phyloP scores from a whole-genome alignment of 2,888 invertebrate species.

The Fragum fragum region DNA sequence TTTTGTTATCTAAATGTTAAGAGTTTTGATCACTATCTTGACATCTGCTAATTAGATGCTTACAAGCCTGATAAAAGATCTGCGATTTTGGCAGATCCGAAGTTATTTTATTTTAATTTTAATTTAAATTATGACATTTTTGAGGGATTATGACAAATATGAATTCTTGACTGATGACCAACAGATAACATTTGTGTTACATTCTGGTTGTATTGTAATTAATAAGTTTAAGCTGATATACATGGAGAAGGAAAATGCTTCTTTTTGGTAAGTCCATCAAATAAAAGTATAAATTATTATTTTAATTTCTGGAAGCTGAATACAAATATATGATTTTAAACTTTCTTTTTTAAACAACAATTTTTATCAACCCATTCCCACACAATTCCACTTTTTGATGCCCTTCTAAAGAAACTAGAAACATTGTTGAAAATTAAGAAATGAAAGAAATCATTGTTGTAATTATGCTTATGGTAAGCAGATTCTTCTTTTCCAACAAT shows the following conservation, averaged over 20 bases:
- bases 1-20: neutral
- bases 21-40: conserved; percentile 1
- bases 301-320: too few relatives aligned
- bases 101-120: neutral
- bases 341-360: too few relatives aligned
- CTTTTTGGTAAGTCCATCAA: neutral
- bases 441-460: too few relatives aligned
- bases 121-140: conserved; percentile 14
- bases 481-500: conserved; percentile 10
- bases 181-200: neutral
- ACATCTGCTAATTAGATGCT: conserved; percentile 12
- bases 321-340: too few relatives aligned
- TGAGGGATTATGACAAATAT: conserved; percentile 12
- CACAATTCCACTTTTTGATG: too few relatives aligned
- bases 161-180: neutral
- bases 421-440: too few relatives aligned
- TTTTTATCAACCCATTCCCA: too few relatives aligned
- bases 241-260: neutral
- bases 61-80: neutral
- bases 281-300: too few relatives aligned
- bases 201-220: neutral
- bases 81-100: neutral
- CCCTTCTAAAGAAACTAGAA: too few relatives aligned
- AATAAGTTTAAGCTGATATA: too few relatives aligned
- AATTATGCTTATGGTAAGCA: neutral